Evolutionary conservation across 2,888 invertebrate genomes (phyloP), one percentile per base, ranked within the genome.

Genomic region (Andrena bicolor): DNA sequence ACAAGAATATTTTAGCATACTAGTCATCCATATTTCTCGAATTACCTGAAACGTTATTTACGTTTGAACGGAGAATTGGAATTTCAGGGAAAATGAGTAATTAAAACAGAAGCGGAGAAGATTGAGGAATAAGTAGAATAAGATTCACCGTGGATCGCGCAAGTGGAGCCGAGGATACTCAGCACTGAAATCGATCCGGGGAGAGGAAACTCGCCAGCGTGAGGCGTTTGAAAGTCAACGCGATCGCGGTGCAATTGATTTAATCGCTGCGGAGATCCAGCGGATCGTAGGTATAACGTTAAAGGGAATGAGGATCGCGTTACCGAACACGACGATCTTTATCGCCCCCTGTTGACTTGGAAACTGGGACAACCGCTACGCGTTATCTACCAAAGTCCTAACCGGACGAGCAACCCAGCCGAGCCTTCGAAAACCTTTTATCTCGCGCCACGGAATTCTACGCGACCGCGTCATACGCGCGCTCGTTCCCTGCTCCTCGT

Each of bases 361-460:
- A 70, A 82, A 82, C 71, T 68, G 49, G 70, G 66, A 66, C 70
- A 68, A 58, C 58, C 30, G 61, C 30, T 64, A 13, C 23, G 53
- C 8, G 23, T 75, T 80, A 61, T 68, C 61, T 30, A 58, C 26
- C 41, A 13, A 41, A 41, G 16, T 16, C 16, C 41, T 53, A 53
- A 20, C 56, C 61, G 16, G 58, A 26, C 35, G 30, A 64, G 49
- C 8, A 35, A 23, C 3, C 7, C 7, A 56, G 35, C 7, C 26
- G 16, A 56, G 35, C 51, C 53, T 71, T 32, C 71, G 35, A 71
- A 66, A 76, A 56, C 56, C 61, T 80, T 63, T 56, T 60, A 53
- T 76, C 49, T 30, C 13, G 28, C 23, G 0, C 7, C 26, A 4
- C 20, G 7, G 64, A 65, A 78, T 63, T 56, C 75, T 35, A 71